phyloP scores from a whole-genome alignment of 1,140 invertebrate genomes.

The Proales similis region DNA sequence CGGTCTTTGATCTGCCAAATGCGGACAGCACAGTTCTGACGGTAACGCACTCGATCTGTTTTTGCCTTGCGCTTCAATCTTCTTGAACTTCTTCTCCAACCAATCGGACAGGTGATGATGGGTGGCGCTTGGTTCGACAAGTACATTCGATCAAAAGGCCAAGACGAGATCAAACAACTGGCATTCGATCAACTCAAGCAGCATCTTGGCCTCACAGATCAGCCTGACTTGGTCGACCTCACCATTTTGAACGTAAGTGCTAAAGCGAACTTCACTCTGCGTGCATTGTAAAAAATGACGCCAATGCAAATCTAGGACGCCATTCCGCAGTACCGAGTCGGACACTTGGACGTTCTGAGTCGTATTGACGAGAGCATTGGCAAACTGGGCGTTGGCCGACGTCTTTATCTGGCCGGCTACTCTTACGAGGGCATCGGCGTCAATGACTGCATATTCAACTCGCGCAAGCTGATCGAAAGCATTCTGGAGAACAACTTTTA shows the following conservation, averaged over 20 bases:
- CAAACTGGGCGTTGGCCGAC: neutral
- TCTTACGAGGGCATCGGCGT: slow-evolving; percentile 34
- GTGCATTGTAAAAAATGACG: neutral
- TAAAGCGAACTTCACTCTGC: neutral
- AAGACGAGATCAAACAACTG: slow-evolving; percentile 5
- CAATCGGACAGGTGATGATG: slow-evolving; percentile 21
- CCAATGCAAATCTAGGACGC: neutral
- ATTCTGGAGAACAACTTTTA: neutral
- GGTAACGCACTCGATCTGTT: too few relatives aligned
- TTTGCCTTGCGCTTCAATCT: too few relatives aligned
- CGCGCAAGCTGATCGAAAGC: slow-evolving; percentile 28
- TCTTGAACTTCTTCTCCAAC: neutral
- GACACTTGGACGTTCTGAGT: slow-evolving; percentile 4
- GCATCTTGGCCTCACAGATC: slow-evolving; percentile 13
- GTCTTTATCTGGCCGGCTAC: slow-evolving; percentile 27
- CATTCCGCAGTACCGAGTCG: slow-evolving; percentile 31
- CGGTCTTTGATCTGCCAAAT: slow-evolving; percentile 13
- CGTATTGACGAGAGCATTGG: neutral
- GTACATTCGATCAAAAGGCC: slow-evolving; percentile 4
- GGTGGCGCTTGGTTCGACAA: slow-evolving; percentile 35
- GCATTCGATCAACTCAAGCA: slow-evolving; percentile 7
- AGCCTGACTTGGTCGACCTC: slow-evolving; percentile 22
- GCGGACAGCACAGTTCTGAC: slow-evolving; percentile 24
- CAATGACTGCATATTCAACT: slow-evolving; percentile 35
- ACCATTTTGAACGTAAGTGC: slow-evolving; percentile 13